Evolutionary conservation across 2,113 vertebrate species (phyloP).

Genomic region (Cottus gobio): DNA sequence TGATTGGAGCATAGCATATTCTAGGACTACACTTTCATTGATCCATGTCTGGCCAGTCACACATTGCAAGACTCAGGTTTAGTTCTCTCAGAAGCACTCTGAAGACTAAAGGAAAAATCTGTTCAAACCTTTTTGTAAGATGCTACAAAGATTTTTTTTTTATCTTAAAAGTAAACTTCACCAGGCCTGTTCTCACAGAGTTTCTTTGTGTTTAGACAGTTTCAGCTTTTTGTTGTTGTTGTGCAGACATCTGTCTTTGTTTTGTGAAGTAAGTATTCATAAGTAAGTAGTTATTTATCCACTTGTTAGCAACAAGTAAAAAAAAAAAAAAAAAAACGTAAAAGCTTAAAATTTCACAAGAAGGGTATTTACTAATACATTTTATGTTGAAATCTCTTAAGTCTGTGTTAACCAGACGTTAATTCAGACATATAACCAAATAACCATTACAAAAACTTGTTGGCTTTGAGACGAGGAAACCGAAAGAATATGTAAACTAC

Average conservation of each 20-base stretch:
- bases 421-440: not conserved
- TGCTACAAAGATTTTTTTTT: not conserved
- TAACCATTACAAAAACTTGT: not conserved
- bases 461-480: not conserved
- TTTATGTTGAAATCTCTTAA: not conserved
- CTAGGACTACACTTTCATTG: not conserved
- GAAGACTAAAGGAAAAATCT: not conserved
- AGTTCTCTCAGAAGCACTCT: not conserved
- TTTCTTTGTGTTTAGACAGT: slow-evolving; percentile 20
- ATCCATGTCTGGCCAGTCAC: not conserved
- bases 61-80: not conserved
- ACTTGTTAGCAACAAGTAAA: too few species aligned
- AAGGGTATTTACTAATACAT: not conserved
- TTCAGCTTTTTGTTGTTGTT: not conserved
- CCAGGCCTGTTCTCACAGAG: not conserved
- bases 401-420: not conserved
- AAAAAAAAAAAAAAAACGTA: too few species aligned
- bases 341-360: not conserved
- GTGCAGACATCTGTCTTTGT: slow-evolving; percentile 25
- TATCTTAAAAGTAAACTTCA: slow-evolving; percentile 11
- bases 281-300: too few species aligned
- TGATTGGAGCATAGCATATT: not conserved
- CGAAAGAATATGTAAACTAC: not conserved
- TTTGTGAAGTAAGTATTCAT: too few species aligned
- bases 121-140: not conserved